A percentile compares a stretch with the other conserved stretches of the same genome.
Conservation (phyloP, 2,888 invertebrate genomes). For the Luperina testacea region DNA sequence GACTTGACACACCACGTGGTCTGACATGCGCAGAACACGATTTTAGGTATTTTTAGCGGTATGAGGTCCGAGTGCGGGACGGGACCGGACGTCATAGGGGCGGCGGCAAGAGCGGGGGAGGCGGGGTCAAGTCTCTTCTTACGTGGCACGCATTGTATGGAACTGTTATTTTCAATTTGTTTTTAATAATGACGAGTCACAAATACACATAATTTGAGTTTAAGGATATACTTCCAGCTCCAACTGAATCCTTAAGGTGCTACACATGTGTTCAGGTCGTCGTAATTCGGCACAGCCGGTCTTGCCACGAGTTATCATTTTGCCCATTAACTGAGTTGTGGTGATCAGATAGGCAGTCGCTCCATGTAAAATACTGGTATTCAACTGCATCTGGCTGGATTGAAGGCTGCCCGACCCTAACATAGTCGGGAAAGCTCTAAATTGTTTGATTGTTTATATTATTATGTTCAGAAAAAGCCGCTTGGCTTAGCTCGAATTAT, state of each 20-base stretch:
- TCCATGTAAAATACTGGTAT: not conserved
- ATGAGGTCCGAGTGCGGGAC: too few species aligned
- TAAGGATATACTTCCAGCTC: not conserved
- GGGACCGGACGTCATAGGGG: too few species aligned
- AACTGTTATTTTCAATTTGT: conserved; percentile 23
- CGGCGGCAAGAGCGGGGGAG: too few species aligned
- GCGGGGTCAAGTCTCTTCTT: too few species aligned
- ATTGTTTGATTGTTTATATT: not conserved
- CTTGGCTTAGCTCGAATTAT: not conserved
- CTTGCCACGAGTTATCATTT: not conserved
- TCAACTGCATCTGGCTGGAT: not conserved
- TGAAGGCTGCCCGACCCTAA: not conserved
- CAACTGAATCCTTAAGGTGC: not conserved
- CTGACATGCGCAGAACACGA: too few species aligned
- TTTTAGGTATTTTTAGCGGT: too few species aligned
- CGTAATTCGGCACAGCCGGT: not conserved
- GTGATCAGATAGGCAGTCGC: not conserved
- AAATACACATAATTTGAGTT: too few species aligned
- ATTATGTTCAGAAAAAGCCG: not conserved
- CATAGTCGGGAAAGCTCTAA: too few species aligned
- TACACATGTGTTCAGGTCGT: not conserved
- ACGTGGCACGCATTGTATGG: too few species aligned
- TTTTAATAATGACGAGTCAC: not conserved
- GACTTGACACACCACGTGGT: too few species aligned
- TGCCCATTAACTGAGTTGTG: not conserved